Evolutionary conservation across 2,888 invertebrate genomes (phyloP), one percentile per base, ranked within the genome.

Genomic region (Zele albiditarsus): DNA sequence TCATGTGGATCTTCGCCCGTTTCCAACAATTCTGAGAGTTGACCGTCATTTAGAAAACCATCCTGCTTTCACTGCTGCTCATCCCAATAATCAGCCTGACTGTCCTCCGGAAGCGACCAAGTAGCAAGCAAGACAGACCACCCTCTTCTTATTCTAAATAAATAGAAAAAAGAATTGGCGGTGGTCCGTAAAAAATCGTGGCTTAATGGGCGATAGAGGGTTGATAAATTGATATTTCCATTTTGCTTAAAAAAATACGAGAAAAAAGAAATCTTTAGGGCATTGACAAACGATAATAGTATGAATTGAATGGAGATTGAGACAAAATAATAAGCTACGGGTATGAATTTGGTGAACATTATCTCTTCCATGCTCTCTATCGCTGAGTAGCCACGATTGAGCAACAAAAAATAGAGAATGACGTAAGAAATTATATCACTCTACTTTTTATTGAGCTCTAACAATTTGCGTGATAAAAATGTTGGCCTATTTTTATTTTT

Each of bases 41-140:
- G 95, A 97, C 89, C 93, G 95, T 69, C 95, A 96, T 85, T 91
- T 98, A 80, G 94, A 95, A 87, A 93, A 95, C 86, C 95, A 97
- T 87, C 97, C 97, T 20, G 96, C 97, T 4, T 98, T 98, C 91
- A 93, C 96, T 79, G 95, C 94, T 33, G 97, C 98, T 57, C 96
- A 98, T 91, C 97, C 98, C 57, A 95, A 94, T 80, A 93, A 93
- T 84, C 98, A 98, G 91, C 97, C 97, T 3, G 99, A 99, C 91
- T 97, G 97, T 89, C 98, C 98, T 60, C 96, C 95, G 8, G 96
- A 96, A 89, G 94, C 94, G 83, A 94, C 94, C 88, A 94, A 95
- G 92, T 94, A 93, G 92, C 87, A 88, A 87, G 88, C 89, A 80
- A 88, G 88, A 83, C 89, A 89, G 89, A 89, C 89, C 88, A 88